Base-by-base conservation (phyloP, 2,888 invertebrate species). In the Prostheceraeus crozeri region DNA sequence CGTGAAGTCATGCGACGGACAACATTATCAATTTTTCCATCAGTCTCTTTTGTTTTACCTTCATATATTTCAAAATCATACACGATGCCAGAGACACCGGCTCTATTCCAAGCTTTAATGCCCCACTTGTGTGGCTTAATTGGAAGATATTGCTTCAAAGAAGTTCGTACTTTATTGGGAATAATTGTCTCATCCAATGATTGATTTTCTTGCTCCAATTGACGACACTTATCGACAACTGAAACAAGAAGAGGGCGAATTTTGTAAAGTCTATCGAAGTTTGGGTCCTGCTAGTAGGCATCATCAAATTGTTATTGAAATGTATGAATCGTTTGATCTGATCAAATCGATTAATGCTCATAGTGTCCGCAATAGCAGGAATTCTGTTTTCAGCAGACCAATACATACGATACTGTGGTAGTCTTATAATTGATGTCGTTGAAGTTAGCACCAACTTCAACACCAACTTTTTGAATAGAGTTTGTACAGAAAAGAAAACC, bases 171-270 rank as follows among this genome's bases (percentile, higher is more conserved):
- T 51, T 64, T 64, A 55, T 57, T 59, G 19, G 62, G 57, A 10
- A 64, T 56, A 2, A 64, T 62, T 59, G 59, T 61, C 51, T 64
- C 64, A 64, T 64, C 63, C 21, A 64, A 52, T 25, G 56, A 35
- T 31, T 59, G 48, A 16, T 53, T n/a, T 35, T 62, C 61, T 16
- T 52, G 28, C 19, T 19, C 19, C 56, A 64, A 27, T 19, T 25
- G 33, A 25, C 31, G 57, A 33, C 60, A 65, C 19, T 53, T 59
- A n/a, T 57, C 36, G 16, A 28, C 21, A 8, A 65, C 28, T 16
- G 35, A 31, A 25, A 63, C 57, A 10, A 65, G 19, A 2, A 66
- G 27, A 25, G 62, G 63, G n/a, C 64, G 27, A 35, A 64, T 57
- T 52, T 64, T 66, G 60, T 55, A 63, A 11, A 56, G 27, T 56